Conservation (phyloP, 2,888 invertebrate species). For the Tigriopus californicus region DNA sequence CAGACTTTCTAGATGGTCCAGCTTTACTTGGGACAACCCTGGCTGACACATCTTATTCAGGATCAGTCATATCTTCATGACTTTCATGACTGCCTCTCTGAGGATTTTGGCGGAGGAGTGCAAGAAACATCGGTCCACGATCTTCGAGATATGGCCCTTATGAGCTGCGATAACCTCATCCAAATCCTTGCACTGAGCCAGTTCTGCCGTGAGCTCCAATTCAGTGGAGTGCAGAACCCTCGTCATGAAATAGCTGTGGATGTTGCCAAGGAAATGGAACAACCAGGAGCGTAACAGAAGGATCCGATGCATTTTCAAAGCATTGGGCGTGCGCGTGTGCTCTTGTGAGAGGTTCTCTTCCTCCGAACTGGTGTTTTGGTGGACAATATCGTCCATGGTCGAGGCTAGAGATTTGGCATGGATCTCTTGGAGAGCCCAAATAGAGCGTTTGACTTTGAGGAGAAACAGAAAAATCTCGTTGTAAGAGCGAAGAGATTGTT, state of each 20-base stretch:
- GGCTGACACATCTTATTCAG: not conserved
- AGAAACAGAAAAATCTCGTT: constrained; percentile 33
- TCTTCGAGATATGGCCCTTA: not conserved
- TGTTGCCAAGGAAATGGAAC: constrained; percentile 33
- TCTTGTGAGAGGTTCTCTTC: not conserved
- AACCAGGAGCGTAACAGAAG: constrained; percentile 37
- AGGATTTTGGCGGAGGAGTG: constrained; percentile 14
- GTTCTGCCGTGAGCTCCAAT: constrained; percentile 16
- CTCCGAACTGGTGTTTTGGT: not conserved
- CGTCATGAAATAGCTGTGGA: constrained; percentile 35
- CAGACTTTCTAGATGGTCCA: not conserved
- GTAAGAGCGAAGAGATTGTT: constrained; percentile 23
- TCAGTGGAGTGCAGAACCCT: constrained; percentile 28
- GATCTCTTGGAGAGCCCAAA: constrained; percentile 34
- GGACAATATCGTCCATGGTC: not conserved
- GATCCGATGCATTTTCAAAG: constrained; percentile 28
- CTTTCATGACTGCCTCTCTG: constrained; percentile 15
- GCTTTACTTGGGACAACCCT: not conserved
- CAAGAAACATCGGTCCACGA: constrained; percentile 15
- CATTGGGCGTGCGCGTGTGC: not conserved
- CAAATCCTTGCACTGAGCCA: constrained; percentile 19
- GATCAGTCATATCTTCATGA: not conserved
- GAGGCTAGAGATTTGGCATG: constrained; percentile 25
- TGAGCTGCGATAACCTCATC: constrained; percentile 18
- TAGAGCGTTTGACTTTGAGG: constrained; percentile 36